Base-by-base conservation (phyloP, 2,888 invertebrate genomes). In the Scaptomyza flava region DNA sequence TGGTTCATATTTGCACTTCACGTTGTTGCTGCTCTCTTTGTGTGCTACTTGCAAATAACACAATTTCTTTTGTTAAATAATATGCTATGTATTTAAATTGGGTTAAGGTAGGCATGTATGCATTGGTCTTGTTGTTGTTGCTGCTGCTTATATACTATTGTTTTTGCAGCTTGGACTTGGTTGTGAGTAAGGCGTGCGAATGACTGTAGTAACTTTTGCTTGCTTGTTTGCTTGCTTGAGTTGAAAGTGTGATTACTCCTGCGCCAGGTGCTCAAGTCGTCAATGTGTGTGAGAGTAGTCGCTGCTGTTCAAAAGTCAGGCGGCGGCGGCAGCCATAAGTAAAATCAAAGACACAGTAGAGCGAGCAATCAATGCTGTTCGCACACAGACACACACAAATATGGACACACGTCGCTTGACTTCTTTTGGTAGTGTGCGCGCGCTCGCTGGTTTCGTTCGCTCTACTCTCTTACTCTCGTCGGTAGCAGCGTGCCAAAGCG, bases 41-140 rank as follows among this genome's bases (percentile, higher is more conserved):
- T 75, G 75, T 68, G 72, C 62, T 76, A 79, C 72, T 79, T 77
- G 79, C 82, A 77, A 83, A 86, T 86, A 87, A 79, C 85, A 84
- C 79, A 81, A 79, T 82, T 88, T 88, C 79, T 87, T 89, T 90
- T 84, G 84, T 89, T 89, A 89, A 90, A 89, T 85, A 89, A 90
- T 87, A 86, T 79, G 77, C 54, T 68, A 51, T 64, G 79, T 77
- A 68, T 79, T 85, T 89, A 76, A 90, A 90, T 89, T 90, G 85
- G 89, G 90, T 90, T 89, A 90, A 89, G 89, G 89, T 89, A 89
- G 87, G 82, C 86, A 81, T 83, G 81, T 82, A 82, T 77, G 77
- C 52, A 48, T 45, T 71, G 63, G 51, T 77, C 31, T 45, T 41
- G 52, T 43, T 58, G 41, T 46, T 50, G 38, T 43, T 59, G 12